phyloP scores from a whole-genome alignment of 2,113 vertebrate genomes.

The Anthoscopus minutus region DNA sequence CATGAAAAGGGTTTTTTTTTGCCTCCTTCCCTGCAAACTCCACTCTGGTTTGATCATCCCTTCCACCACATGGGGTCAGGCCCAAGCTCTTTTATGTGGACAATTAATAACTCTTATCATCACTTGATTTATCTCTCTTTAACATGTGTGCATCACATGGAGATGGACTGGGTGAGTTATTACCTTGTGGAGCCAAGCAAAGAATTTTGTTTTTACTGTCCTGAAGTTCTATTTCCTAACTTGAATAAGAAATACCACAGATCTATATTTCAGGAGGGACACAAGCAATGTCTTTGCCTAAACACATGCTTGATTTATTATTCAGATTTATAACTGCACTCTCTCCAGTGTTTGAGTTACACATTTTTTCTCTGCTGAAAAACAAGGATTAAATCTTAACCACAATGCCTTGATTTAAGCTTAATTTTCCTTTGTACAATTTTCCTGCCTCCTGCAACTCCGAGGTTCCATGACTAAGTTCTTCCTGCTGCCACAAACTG shows the following conservation, averaged over 20 bases:
- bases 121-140: neutral
- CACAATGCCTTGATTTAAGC: neutral
- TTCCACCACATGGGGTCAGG: conserved; percentile 4
- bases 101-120: neutral
- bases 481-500: neutral
- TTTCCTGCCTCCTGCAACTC: neutral
- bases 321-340: neutral
- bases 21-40: neutral
- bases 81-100: conserved; percentile 15
- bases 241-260: neutral
- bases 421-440: neutral
- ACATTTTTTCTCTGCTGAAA: neutral
- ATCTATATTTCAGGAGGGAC: neutral
- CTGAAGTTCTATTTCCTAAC: neutral
- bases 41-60: neutral
- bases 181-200: neutral
- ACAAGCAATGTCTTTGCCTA: neutral
- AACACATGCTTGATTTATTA: conserved; percentile 4
- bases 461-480: neutral
- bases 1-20: neutral
- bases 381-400: neutral
- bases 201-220: neutral
- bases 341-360: neutral
- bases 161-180: neutral
- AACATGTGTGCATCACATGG: conserved; percentile 42